Evolutionary conservation across 1,140 invertebrate genomes (phyloP), one percentile per base, ranked within the genome.

Genomic region (Palaemon carinicauda): DNA sequence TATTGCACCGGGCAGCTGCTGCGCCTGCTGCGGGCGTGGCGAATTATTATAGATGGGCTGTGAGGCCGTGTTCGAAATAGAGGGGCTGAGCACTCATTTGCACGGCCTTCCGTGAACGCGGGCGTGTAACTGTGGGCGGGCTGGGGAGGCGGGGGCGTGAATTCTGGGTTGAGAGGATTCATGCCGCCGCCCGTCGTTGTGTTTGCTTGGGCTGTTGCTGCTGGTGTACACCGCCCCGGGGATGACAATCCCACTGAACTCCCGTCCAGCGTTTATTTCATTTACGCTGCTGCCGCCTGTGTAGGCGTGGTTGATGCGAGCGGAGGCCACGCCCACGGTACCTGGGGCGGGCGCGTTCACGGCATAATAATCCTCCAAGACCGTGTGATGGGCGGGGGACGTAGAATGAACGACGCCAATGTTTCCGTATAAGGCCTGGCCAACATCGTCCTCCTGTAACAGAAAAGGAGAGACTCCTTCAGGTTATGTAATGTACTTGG

Each of bases 111-210:
- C 75, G 74, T 17, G 75, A n/a, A 78, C 17, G 82, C 71, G 74
- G 74, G 82, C 56, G 82, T 85, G 82, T 85, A 85, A 56, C 82
- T 85, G 82, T 85, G 82, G 75, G 82, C 74, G 74, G 82, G 82
- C 60, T 85, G 82, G 17, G 82, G 82, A 21, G 82, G 82, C 5
- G 82, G 82, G 3, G 82, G 82, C 14, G 54, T 85, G 56, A 78
- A 85, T 24, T 75, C 74, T 33, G 51, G 50, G 17, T 54, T 82
- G 51, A 41, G 41, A 41, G 41, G 41, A 12, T 24, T 31, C 14
- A 69, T 54, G 50, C 73, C 14, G 9, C 82, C 82, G 31, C 82
- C 82, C 21, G 75, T 52, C 15, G 82, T 74, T 21, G 75, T 52
- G 31, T 74, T 74, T 21, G 75, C 82, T 54, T 78, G 74, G 19